phyloP scores from a whole-genome alignment of 2,888 invertebrate species.

The Sinelater perroti region DNA sequence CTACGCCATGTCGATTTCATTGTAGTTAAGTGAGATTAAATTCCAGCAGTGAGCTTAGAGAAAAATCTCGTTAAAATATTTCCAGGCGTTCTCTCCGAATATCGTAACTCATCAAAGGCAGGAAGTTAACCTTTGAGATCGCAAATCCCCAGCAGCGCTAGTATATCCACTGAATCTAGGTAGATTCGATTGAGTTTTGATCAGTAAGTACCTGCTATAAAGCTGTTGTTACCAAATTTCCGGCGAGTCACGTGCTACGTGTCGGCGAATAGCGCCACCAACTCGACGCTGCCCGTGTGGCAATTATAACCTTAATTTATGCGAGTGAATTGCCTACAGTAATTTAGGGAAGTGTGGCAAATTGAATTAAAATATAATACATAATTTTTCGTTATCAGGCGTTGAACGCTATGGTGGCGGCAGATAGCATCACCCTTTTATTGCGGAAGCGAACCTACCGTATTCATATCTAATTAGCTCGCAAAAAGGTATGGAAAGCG shows the following conservation, averaged over 20 bases:
- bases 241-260: constrained; percentile 22
- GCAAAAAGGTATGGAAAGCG: constrained; percentile 41
- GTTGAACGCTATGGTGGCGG: constrained; percentile 24
- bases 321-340: constrained; percentile 29
- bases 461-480: constrained; percentile 40
- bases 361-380: constrained; percentile 34
- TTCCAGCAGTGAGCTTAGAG: constrained; percentile 6
- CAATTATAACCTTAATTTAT: constrained; percentile 30
- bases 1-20: constrained; percentile 17
- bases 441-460: constrained; percentile 29
- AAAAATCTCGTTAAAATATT: constrained; percentile 21
- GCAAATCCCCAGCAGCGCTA: constrained; percentile 24
- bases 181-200: constrained; percentile 18
- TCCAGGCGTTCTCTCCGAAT: constrained; percentile 5
- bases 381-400: constrained; percentile 32
- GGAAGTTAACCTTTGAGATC: constrained; percentile 25
- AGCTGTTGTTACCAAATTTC: constrained; percentile 15
- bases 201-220: constrained; percentile 20
- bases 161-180: constrained; percentile 26
- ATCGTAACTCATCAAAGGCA: constrained; percentile 14
- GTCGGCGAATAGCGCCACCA: constrained; percentile 13
- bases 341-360: constrained; percentile 29
- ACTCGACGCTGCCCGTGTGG: constrained; percentile 19
- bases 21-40: constrained; percentile 23
- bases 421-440: constrained; percentile 27